Conservation (phyloP, 2,797 vertebrate species). For the Parauchenoglanis ngamensis region DNA sequence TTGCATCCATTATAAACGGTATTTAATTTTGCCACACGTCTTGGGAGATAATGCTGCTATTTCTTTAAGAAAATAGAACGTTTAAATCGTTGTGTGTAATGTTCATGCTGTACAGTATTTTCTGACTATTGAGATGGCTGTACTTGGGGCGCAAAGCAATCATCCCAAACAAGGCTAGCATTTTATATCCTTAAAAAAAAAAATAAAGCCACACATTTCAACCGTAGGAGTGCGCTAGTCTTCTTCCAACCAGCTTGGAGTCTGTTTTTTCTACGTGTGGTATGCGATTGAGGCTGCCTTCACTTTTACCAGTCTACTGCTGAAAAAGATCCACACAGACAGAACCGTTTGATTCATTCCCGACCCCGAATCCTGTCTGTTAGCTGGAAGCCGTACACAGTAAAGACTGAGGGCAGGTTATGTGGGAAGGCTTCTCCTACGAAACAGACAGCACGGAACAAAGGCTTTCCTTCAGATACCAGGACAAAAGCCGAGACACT, state of each 20-base stretch:
- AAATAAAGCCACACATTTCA: not conserved
- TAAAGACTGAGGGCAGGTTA: conserved; percentile 34
- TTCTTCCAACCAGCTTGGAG: not conserved
- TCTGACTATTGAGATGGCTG: not conserved
- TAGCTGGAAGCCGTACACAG: conserved; percentile 25
- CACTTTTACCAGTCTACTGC: conserved; percentile 35
- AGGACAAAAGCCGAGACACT: conserved; percentile 21
- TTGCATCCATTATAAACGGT: not conserved
- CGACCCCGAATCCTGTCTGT: conserved; percentile 31
- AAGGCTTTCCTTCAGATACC: conserved; percentile 26
- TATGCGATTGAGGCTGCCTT: conserved; percentile 58
- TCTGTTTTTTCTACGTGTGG: conserved; percentile 15
- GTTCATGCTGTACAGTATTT: not conserved
- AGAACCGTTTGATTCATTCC: conserved; percentile 37
- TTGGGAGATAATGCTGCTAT: not conserved
- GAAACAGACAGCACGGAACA: conserved; percentile 55
- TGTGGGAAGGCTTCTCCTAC: conserved; percentile 36
- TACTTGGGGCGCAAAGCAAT: not conserved
- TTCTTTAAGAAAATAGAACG: not conserved
- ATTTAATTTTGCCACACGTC: not conserved
- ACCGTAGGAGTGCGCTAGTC: conserved; percentile 55
- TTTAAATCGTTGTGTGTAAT: not conserved
- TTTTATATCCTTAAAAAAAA: not conserved
- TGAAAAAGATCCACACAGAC: conserved; percentile 3
- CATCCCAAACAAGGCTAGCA: not conserved